Evolutionary conservation across 92 coral and sea anemone species (phyloP), one percentile per base, ranked within the genome.

Genomic region (Parazoanthus atlanticus): DNA sequence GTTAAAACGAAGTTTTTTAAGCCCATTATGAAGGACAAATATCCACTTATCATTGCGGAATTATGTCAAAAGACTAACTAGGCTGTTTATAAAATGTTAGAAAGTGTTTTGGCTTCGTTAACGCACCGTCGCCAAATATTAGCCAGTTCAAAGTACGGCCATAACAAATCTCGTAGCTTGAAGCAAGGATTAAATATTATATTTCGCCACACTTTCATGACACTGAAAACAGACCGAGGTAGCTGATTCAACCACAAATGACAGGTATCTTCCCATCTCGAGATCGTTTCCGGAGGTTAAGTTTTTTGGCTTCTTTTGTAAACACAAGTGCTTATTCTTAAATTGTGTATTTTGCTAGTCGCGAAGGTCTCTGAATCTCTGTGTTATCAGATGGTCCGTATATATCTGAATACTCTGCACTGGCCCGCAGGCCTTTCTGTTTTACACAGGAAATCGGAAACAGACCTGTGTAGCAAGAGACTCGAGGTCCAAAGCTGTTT

Each of bases 231-330:
- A 82, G 86, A 82, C 78, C 19, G 9, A 32, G 26, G 15, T 70
- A 26, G 40, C 26, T 70, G 78, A 43, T 3, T 79, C 38, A 79
- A 49, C 83, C 67, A 79, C 25, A n/a, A 36, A 66, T 26, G 43
- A 40, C 28, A 69, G 41, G 52, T 11, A 84, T 84, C 76, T 71
- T 43, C 28, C 86, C 54, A 67, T 69, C 78, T 43, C 47, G 66
- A 69, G 78, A 84, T 49, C 67, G 43, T 71, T 70, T 84, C 87
- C 87, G 87, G 87, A 84, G 77, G 87, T 69, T 74, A 69, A 84
- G 38, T 46, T 70, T 43, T 47, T 84, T 69, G 3, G 56, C 78
- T 43, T 78, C 78, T 43, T 28, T 49, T 70, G 15, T 67, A 84
- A 32, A 84, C 65, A 84, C 79, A 84, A 71, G 71, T 67, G 84